Base-by-base conservation (phyloP, 1,140 invertebrate genomes). In the Drosophila pallidifrons region DNA sequence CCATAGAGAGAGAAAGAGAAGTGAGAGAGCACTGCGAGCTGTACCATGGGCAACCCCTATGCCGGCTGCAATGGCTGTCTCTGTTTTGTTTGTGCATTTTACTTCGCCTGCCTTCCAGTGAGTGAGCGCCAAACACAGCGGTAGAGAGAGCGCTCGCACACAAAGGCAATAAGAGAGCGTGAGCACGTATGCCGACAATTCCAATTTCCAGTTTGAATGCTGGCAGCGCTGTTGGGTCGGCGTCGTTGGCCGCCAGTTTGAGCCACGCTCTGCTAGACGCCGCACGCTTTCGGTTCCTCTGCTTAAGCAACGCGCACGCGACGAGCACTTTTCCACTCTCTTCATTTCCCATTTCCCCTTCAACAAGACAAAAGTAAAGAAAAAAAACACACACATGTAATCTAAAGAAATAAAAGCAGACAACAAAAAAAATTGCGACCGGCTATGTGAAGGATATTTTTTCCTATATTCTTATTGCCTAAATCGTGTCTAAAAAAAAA, bases 271-370 rank as follows among this genome's bases (percentile, higher is more conserved):
- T 86, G 77, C 72, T 82, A 75, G 75, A 79, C 69, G 72, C 69
- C 80, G 83, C 83, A 88, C 83, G 83, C 83, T 80, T 81, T 78
- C 72, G 73, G 77, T 79, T 79, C 58, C 45, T 69, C 47, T 58
- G 70, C 47, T 65, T 43, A 30, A 60, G 46, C 28, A 41, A 43
- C 74, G 77, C 57, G 74, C 74, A 71, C 74, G 69, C 69, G 69
- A 75, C 72, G 35, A 63, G 52, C 67, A 75, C 46, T 64, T 60
- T 80, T 78, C 47, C 81, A 76, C 63, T 72, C 76, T 83, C 65
- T 65, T 46, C 41, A 57, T 47, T 57, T 72, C 20, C 66, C 49
- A 74, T 54, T 61, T 68, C 15, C 55, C 64, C 35, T 35, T 49
- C 46, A 69, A 69, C 25, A 69, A 47, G 32, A 52, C 20, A 41